Percentiles rank a stretch among this genome's conserved stretches.
phyloP scores from a whole-genome alignment of 2,888 invertebrate species.

The Agrochola lota region DNA sequence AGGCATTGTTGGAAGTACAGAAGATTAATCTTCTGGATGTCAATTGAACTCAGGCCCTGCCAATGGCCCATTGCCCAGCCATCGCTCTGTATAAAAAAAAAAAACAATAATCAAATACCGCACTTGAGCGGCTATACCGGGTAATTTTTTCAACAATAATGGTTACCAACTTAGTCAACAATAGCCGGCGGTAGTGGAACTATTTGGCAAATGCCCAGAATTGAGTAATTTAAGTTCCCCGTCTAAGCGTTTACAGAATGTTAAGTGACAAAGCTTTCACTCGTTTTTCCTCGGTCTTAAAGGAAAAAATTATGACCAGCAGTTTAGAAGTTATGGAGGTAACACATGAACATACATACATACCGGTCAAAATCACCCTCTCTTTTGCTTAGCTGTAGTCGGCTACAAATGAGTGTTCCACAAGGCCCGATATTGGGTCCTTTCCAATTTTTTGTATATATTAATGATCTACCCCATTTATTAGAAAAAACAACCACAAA shows the following conservation, averaged over 20 bases:
- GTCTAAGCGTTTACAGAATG: neutral
- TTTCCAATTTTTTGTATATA: too few relatives aligned
- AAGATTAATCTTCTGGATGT: constrained; percentile 83
- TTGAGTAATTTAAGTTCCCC: neutral
- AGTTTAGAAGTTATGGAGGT: too few relatives aligned
- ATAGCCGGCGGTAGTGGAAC: neutral
- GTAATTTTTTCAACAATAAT: neutral
- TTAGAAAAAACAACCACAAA: too few relatives aligned
- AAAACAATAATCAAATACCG: too few relatives aligned
- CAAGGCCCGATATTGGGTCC: too few relatives aligned
- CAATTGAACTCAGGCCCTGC: constrained; percentile 85
- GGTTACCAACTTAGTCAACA: neutral
- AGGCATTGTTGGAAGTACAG: constrained; percentile 79
- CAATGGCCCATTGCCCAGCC: constrained; percentile 88
- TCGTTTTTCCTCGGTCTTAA: too few relatives aligned
- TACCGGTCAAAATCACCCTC: too few relatives aligned
- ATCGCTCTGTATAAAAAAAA: constrained; percentile 80
- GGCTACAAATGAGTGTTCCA: too few relatives aligned
- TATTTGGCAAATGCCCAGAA: neutral
- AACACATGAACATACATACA: too few relatives aligned
- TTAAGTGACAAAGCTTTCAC: neutral
- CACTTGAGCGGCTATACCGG: neutral
- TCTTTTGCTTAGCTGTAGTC: too few relatives aligned
- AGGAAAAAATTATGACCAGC: too few relatives aligned
- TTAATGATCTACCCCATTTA: too few relatives aligned